Conservation (phyloP, 2,797 vertebrate genomes). For the Syndactyla subalaris region DNA sequence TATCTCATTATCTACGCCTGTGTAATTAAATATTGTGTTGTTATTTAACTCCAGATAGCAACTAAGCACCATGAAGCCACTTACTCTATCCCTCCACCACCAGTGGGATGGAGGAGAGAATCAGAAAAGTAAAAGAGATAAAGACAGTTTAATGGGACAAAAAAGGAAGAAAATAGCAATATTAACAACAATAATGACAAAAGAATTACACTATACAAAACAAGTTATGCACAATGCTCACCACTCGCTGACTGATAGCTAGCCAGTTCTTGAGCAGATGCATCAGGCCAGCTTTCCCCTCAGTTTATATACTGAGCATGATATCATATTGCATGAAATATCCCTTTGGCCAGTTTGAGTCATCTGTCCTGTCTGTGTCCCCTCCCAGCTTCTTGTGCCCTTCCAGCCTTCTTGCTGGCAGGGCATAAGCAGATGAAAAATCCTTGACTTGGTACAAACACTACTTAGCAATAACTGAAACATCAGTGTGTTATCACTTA, state of each 20-base stretch:
- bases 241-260: fast-evolving
- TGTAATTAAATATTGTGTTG: neutral
- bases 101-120: neutral
- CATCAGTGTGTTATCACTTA: neutral
- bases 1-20: neutral
- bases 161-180: neutral
- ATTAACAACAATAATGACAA: neutral
- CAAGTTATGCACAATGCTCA: neutral
- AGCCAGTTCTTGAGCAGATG: neutral
- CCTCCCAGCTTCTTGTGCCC: neutral
- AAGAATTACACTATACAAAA: neutral
- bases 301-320: neutral
- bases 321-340: neutral
- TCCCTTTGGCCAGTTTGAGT: neutral
- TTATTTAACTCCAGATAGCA: neutral
- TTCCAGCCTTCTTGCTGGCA: neutral
- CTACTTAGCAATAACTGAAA: neutral
- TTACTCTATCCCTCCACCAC: neutral
- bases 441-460: neutral
- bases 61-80: neutral
- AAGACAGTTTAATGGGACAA: neutral
- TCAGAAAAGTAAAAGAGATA: neutral
- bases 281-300: neutral
- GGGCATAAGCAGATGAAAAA: neutral
- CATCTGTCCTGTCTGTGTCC: neutral